These are phyloP conservation scores for Eremophila alpestris DNA, from an alignment of 2,797 vertebrate genomes.

Conservation along the genomic window DNA sequence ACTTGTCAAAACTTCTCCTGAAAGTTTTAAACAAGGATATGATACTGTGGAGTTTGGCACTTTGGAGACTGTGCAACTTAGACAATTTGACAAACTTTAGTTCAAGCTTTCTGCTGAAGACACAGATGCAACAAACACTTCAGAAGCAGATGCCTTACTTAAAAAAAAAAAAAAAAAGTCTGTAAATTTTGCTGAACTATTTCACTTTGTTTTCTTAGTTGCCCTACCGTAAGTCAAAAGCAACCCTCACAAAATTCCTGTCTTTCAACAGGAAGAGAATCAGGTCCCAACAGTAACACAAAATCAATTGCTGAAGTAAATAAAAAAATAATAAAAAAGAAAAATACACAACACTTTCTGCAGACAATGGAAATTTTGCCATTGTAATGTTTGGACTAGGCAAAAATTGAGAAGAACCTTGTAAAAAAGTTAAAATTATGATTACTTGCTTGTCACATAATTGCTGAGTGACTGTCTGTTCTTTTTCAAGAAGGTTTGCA, in stretches of 20 bases:
- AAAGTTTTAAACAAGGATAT: neutral
- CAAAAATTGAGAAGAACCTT: neutral
- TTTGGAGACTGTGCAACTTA: neutral
- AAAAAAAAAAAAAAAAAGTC: too few species aligned
- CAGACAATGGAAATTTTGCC: neutral
- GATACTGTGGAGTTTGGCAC: neutral
- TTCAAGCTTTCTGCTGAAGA: neutral
- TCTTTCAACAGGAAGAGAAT: neutral
- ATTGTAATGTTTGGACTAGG: neutral
- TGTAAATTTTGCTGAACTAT: neutral
- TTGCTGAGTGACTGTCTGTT: neutral
- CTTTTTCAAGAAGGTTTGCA: neutral
- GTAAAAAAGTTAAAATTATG: neutral
- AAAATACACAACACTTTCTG: neutral
- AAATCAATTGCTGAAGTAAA: neutral
- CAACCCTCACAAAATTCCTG: neutral
- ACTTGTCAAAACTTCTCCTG: slow-evolving; percentile 1
- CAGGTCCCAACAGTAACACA: neutral
- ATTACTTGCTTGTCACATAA: neutral
- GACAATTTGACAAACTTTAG: neutral
- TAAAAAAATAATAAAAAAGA: neutral
- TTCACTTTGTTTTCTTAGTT: neutral
- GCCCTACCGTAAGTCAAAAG: neutral
- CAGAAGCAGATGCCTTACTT: neutral
- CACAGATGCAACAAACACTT: neutral